Evolutionary conservation across 2,888 invertebrate species (phyloP).

Genomic region (Lasioglossum villosulum): DNA sequence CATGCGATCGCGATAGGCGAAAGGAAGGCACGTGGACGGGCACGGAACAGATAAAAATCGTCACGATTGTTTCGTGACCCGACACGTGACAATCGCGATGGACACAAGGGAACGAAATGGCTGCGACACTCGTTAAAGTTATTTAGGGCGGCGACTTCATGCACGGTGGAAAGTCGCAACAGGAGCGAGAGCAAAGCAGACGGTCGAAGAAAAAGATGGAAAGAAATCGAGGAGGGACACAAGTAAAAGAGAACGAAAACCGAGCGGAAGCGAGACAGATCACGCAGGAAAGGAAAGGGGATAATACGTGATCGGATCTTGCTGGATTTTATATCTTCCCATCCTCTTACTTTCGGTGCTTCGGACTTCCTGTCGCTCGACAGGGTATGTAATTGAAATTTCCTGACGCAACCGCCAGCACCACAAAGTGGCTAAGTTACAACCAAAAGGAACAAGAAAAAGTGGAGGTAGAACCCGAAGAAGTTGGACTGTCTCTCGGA

Average conservation of each 20-base stretch:
- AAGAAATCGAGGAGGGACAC: conserved; percentile 30
- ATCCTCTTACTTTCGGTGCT: conserved; percentile 39
- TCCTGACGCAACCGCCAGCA: conserved; percentile 40
- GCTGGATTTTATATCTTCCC: conserved; percentile 55
- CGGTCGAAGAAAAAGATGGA: background rate
- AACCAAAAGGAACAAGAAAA: background rate
- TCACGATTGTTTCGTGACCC: conserved; percentile 36
- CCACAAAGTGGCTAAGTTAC: background rate
- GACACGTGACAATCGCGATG: conserved; percentile 19
- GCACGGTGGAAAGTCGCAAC: background rate
- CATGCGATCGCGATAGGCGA: conserved; percentile 21
- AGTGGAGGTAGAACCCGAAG: background rate
- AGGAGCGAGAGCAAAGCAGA: background rate
- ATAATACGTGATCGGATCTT: conserved; percentile 46
- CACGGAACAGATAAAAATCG: conserved; percentile 46
- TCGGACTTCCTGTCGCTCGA: conserved; percentile 39
- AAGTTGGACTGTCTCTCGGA: background rate
- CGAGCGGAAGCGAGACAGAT: conserved; percentile 8
- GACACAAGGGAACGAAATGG: conserved; percentile 39
- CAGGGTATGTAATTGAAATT: conserved; percentile 44
- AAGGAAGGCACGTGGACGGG: conserved; percentile 53
- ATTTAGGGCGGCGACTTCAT: conserved; percentile 43
- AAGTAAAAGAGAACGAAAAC: background rate
- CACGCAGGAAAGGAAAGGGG: conserved; percentile 46
- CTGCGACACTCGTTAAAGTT: conserved; percentile 50